Evolutionary conservation across 2,888 invertebrate genomes (phyloP).

Genomic region (Nomada ruficornis): DNA sequence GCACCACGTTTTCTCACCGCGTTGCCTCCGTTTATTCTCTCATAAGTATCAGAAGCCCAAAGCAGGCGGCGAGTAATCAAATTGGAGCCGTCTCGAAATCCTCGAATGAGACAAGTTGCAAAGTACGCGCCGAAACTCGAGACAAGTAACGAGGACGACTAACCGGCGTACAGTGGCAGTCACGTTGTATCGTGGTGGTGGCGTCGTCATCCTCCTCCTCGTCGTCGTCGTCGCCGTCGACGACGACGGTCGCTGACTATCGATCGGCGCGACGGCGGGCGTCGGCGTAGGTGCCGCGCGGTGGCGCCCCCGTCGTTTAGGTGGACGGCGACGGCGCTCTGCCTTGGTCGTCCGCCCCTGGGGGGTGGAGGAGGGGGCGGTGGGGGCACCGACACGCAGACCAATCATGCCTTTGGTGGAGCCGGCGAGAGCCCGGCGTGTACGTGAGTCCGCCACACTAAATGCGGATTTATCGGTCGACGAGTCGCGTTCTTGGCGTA

Average conservation of each 20-base stretch:
- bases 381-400: constrained; percentile 73
- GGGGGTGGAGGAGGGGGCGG: constrained; percentile 65
- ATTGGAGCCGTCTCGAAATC: not conserved
- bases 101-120: not conserved
- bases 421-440: constrained; percentile 78
- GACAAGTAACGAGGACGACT: constrained; percentile 21
- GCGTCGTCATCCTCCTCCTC: constrained; percentile 36
- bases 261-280: constrained; percentile 81
- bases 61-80: not conserved
- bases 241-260: constrained; percentile 77
- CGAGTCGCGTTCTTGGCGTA: constrained; percentile 49
- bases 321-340: constrained; percentile 68
- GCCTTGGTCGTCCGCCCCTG: constrained; percentile 64
- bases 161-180: constrained; percentile 1
- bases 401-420: constrained; percentile 76
- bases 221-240: constrained; percentile 57
- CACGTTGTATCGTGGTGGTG: constrained; percentile 16
- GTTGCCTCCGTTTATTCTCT: not conserved
- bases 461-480: constrained; percentile 69
- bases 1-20: too few species aligned
- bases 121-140: constrained; percentile 17
- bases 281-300: constrained; percentile 79
- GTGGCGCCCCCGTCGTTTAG: constrained; percentile 80
- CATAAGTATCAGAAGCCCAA: not conserved
- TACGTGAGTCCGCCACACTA: constrained; percentile 68